Conservation (phyloP, 2,113 vertebrate genomes). For the Tachysurus vachellii region DNA sequence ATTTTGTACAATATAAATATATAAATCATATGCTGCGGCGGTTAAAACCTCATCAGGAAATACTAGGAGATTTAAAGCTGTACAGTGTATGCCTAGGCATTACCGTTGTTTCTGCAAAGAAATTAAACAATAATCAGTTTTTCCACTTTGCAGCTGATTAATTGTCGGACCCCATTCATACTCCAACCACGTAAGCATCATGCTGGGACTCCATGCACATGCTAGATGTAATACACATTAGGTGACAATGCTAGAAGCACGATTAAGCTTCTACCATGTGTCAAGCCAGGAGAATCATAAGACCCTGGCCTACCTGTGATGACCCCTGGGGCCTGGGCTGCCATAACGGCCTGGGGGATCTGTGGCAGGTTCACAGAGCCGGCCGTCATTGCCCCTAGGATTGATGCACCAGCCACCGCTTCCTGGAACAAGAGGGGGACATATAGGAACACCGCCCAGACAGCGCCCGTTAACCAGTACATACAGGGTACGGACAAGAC, state of each 20-base stretch:
- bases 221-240: neutral
- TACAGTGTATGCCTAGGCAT: neutral
- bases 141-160: neutral
- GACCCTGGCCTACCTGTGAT: constrained; percentile 78
- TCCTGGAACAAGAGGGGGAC: constrained; percentile 71
- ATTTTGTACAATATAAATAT: neutral
- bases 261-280: neutral
- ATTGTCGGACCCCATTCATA: neutral
- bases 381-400: constrained; percentile 79
- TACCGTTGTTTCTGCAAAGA: neutral
- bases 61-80: neutral
- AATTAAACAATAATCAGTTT: neutral
- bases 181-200: neutral
- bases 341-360: constrained; percentile 86
- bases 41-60: neutral
- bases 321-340: constrained; percentile 84
- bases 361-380: constrained; percentile 79
- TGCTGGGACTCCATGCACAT: constrained; percentile 9
- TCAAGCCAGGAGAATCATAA: neutral
- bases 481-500: constrained; percentile 41
- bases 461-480: constrained; percentile 55
- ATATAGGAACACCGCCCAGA: constrained; percentile 58
- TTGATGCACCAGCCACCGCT: constrained; percentile 83
- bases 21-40: neutral
- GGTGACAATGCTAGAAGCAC: neutral